Base-by-base conservation (phyloP, 92 coral and sea anemone species). In the Metridium senile region DNA sequence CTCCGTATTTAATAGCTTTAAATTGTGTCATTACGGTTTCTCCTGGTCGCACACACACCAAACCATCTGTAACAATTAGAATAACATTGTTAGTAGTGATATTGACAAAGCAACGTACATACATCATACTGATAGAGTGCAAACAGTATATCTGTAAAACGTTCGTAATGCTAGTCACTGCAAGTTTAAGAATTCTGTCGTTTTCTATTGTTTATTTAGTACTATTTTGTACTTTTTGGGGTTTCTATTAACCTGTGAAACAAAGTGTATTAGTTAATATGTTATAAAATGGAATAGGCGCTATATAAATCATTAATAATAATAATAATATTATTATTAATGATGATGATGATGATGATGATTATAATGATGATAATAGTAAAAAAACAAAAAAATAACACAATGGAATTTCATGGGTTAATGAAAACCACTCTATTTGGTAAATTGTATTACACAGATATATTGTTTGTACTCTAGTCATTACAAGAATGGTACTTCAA, bases 21-120 rank as follows among this genome's bases (percentile, higher is more conserved):
- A 94, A 85, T 75, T 94, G 98, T 16, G 92, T 83, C 64, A 89
- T 76, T 28, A 89, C 90, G 9, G 94, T 94, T 52, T 94, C 98
- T 25, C 95, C 97, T 63, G 88, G 93, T 67, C 85, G 78, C 31
- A 92, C 92, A 75, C 66, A 78, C 20, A 94, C 68, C 21, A 84
- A 70, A 7, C 98, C 98, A 78, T 89, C 98, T 94, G 87, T 25
- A 74, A 11, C 25, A 22, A 22, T 33, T 53, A 67, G 17, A 23
- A 59, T 59, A 54, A 54, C 20, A 54, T 16, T 45, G 9, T 45
- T 45, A 16, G 16, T 45, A 45, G 16, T 45, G 51, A 7, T 45
- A 45, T 16, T 45, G 16, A 45, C 16, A 45, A 16, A 16, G 16
- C 16, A 45, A 16, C 51, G 7, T 45, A 45, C 51, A 45, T 16